phyloP scores from a whole-genome alignment of 2,888 invertebrate genomes.

The Cheilosia grossa region DNA sequence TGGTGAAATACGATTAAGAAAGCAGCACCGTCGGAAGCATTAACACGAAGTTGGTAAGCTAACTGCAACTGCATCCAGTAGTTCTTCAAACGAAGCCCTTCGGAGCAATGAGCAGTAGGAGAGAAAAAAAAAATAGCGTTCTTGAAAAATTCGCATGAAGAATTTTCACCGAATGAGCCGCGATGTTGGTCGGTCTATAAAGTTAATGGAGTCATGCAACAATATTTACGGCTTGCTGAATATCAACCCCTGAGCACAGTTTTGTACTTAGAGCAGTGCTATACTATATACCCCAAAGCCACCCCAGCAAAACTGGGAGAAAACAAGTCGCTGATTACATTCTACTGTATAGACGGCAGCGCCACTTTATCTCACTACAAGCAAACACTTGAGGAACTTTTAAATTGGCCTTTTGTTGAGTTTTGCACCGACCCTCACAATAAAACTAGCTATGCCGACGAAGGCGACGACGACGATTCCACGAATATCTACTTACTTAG shows the following conservation, averaged over 20 bases:
- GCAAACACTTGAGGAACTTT: constrained; percentile 68
- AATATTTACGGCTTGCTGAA: constrained; percentile 80
- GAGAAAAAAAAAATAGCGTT: constrained; percentile 15
- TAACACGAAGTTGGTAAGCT: constrained; percentile 25
- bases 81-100: constrained; percentile 13
- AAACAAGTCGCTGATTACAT: constrained; percentile 51
- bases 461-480: constrained; percentile 3
- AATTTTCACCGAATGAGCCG: constrained; percentile 56
- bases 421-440: constrained; percentile 36
- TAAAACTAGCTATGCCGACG: constrained; percentile 47
- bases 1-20: constrained; percentile 43
- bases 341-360: constrained; percentile 43
- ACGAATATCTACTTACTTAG: constrained; percentile 28
- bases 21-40: constrained; percentile 21
- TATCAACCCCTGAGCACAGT: constrained; percentile 54
- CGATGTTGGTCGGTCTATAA: constrained; percentile 72
- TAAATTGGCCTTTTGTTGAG: constrained; percentile 70
- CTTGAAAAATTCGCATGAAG: constrained; percentile 64
- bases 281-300: background rate
- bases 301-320: constrained; percentile 33
- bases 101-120: constrained; percentile 13
- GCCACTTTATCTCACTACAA: constrained; percentile 55
- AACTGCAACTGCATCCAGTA: background rate
- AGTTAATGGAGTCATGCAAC: constrained; percentile 82
- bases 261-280: constrained; percentile 40